phyloP scores from a whole-genome alignment of 2,888 invertebrate genomes.

The Chymomyza amoena region DNA sequence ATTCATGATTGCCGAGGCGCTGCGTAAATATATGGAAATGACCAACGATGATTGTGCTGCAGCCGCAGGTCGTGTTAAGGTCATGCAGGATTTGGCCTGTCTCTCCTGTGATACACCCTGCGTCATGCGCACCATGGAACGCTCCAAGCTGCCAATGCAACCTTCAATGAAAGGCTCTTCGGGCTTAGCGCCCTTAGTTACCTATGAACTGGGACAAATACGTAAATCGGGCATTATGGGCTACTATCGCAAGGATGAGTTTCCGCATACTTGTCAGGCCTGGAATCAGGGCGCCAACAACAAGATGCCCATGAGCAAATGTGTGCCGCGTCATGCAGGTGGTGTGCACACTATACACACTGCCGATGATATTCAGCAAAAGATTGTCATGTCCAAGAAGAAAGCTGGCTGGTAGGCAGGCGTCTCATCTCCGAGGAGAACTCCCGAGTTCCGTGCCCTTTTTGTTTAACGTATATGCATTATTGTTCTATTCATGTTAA shows the following conservation, averaged over 20 bases:
- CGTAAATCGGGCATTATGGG: conserved; percentile 74
- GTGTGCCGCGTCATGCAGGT: conserved; percentile 84
- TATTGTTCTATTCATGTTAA: neutral
- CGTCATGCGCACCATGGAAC: conserved; percentile 84
- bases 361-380: conserved; percentile 83
- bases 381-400: conserved; percentile 60
- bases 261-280: conserved; percentile 62
- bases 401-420: conserved; percentile 47
- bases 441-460: no score
- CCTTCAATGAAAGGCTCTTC: conserved; percentile 81
- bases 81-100: conserved; percentile 86
- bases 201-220: conserved; percentile 84
- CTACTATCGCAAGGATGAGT: conserved; percentile 73
- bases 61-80: conserved; percentile 84
- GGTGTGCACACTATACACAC: conserved; percentile 88
- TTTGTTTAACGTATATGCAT: neutral
- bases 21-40: conserved; percentile 69
- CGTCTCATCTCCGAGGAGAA: neutral
- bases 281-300: conserved; percentile 48
- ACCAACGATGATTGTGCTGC: conserved; percentile 82
- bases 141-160: conserved; percentile 79
- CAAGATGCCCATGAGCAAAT: conserved; percentile 49
- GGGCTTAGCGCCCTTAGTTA: conserved; percentile 85
- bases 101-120: conserved; percentile 88
- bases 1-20: conserved; percentile 56